Evolutionary conservation across 2,888 invertebrate species (phyloP).

Genomic region (Polymixis flavicincta): DNA sequence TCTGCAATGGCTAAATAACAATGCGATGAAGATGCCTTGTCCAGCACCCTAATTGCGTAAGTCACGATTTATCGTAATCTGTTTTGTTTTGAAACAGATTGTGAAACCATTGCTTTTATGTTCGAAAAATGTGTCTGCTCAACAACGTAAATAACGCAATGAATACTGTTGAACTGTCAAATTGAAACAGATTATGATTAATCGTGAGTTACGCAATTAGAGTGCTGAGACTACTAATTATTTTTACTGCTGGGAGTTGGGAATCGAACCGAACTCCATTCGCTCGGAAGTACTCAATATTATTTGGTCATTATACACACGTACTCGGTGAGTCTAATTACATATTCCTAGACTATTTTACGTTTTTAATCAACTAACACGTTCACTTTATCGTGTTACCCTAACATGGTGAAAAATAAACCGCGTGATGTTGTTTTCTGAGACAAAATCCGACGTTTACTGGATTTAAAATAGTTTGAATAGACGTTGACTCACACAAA

Average conservation of each 20-base stretch:
- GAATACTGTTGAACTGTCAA: too few species aligned
- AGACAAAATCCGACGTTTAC: background rate
- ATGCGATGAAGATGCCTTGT: background rate
- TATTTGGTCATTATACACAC: background rate
- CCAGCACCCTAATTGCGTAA: too few species aligned
- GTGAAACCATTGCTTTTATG: too few species aligned
- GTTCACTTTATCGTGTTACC: background rate
- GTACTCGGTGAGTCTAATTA: too few species aligned
- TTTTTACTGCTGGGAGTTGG: background rate
- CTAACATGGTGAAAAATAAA: background rate
- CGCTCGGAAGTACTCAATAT: background rate
- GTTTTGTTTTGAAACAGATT: too few species aligned
- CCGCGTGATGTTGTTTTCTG: background rate
- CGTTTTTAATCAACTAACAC: background rate
- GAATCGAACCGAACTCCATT: conserved; percentile 1
- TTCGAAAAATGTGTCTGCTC: too few species aligned
- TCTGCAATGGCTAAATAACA: too few species aligned
- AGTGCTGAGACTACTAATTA: background rate
- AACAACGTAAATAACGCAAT: too few species aligned
- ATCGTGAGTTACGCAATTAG: too few species aligned
- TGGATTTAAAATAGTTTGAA: background rate
- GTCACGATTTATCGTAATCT: too few species aligned
- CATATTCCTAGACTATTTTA: background rate
- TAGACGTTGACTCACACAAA: background rate
- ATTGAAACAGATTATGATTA: too few species aligned